A percentile compares a stretch with the other conserved stretches of the same genome.
phyloP scores from a whole-genome alignment of 2,797 vertebrate species.

The Sparus aurata region DNA sequence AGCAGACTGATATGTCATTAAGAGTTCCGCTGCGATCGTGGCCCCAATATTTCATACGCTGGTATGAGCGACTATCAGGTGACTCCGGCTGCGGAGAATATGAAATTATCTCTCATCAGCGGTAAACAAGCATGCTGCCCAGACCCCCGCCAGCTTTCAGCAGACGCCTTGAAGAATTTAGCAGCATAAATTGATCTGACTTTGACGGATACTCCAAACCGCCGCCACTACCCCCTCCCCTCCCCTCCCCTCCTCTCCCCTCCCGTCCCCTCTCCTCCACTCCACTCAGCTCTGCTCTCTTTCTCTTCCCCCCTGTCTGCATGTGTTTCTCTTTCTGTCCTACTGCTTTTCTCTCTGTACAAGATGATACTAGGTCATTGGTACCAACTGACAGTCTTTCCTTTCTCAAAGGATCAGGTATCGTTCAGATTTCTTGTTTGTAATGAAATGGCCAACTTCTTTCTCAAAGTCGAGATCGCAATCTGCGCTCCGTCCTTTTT shows the following conservation, averaged over 20 bases:
- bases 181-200: constrained; percentile 61
- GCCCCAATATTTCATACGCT: constrained; percentile 86
- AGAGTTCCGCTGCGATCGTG: constrained; percentile 88
- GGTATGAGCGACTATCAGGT: constrained; percentile 87
- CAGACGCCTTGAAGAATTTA: constrained; percentile 71
- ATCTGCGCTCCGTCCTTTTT: background rate
- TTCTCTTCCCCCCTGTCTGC: constrained; percentile 2
- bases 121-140: constrained; percentile 82
- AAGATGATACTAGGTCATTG: constrained; percentile 34
- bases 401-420: constrained; percentile 9
- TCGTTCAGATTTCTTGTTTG: constrained; percentile 5
- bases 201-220: constrained; percentile 47
- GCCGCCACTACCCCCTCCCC: background rate
- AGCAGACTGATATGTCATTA: constrained; percentile 87
- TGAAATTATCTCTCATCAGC: constrained; percentile 88
- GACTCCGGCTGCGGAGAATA: constrained; percentile 79
- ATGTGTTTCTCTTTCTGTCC: constrained; percentile 18
- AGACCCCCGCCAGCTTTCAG: constrained; percentile 82
- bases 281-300: background rate
- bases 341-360: constrained; percentile 24
- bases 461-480: background rate
- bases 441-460: constrained; percentile 1
- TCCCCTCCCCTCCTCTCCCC: too few species aligned
- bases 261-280: background rate
- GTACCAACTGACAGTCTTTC: constrained; percentile 8